These are phyloP conservation scores for Drosophila cognata DNA, from an alignment of 2,888 invertebrate genomes.

Conservation along the genomic window DNA sequence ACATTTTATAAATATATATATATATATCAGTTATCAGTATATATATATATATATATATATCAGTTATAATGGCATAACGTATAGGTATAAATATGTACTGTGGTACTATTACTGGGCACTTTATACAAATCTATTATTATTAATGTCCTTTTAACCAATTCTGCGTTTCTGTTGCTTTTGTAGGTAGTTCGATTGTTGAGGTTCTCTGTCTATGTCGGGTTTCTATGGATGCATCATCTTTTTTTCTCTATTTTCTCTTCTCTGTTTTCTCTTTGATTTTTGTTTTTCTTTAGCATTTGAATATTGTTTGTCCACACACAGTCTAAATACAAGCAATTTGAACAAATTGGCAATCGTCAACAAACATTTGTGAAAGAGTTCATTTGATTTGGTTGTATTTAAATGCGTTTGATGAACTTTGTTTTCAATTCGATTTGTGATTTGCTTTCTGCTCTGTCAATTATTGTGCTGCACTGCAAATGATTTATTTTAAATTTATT, in stretches of 20 bases:
- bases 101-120: not conserved
- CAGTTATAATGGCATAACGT: slow-evolving; percentile 45
- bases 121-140: slow-evolving; percentile 22
- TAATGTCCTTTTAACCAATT: slow-evolving; percentile 34
- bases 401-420: slow-evolving; percentile 11
- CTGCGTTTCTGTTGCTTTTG: slow-evolving; percentile 31
- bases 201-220: slow-evolving; percentile 48
- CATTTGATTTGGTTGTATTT: not conserved
- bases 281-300: not conserved
- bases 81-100: slow-evolving; percentile 10
- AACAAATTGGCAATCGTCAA: not conserved
- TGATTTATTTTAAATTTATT: slow-evolving; percentile 63
- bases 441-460: slow-evolving; percentile 20
- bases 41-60: slow-evolving; percentile 22
- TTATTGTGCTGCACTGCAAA: slow-evolving; percentile 81
- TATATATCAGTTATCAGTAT: too few species aligned
- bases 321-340: slow-evolving; percentile 8
- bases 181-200: slow-evolving; percentile 58
- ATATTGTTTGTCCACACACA: not conserved
- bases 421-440: slow-evolving; percentile 5
- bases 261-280: not conserved
- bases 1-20: slow-evolving; percentile 27
- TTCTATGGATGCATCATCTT: slow-evolving; percentile 6
- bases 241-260: slow-evolving; percentile 3
- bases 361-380: not conserved